phyloP scores from a whole-genome alignment of 2,797 vertebrate species.

The Fistularia tabacaria region DNA sequence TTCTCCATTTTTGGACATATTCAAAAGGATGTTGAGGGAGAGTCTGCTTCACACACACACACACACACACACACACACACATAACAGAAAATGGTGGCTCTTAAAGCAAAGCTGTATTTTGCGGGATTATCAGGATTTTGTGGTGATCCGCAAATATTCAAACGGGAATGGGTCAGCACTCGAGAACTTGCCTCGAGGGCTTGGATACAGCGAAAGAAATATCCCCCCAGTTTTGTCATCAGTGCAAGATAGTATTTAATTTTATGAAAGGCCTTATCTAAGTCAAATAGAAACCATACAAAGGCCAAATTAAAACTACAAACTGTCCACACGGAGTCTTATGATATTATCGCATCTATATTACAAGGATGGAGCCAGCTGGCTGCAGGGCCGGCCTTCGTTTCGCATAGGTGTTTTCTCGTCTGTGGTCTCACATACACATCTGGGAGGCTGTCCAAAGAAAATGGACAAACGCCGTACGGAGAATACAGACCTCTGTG shows the following conservation, averaged over 20 bases:
- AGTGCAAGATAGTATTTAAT: constrained; percentile 8
- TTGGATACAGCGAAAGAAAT: constrained; percentile 2
- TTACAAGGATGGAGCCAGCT: constrained; percentile 9
- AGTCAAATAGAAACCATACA: constrained; percentile 10
- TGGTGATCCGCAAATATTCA: constrained; percentile 22
- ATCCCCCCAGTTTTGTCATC: too few relatives aligned
- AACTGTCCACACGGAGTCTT: constrained; percentile 1
- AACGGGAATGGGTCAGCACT: constrained; percentile 27
- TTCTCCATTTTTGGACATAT: constrained; percentile 66
- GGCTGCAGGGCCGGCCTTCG: too few relatives aligned
- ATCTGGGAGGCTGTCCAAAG: background rate
- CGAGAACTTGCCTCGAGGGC: constrained; percentile 17
- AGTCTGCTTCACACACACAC: constrained; percentile 16
- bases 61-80: background rate
- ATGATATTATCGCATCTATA: constrained; percentile 3
- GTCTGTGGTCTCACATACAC: constrained; percentile 46
- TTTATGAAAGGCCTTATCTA: constrained; percentile 6
- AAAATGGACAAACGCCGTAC: constrained; percentile 21
- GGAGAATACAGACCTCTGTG: constrained; percentile 38
- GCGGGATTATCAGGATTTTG: constrained; percentile 42
- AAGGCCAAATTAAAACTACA: constrained; percentile 13
- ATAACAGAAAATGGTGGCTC: constrained; percentile 37
- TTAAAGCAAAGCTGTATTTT: constrained; percentile 37
- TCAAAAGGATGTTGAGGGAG: constrained; percentile 35
- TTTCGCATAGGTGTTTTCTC: constrained; percentile 51